Base-by-base conservation (phyloP, 2,113 vertebrate species). In the Periophthalmus modestus region DNA sequence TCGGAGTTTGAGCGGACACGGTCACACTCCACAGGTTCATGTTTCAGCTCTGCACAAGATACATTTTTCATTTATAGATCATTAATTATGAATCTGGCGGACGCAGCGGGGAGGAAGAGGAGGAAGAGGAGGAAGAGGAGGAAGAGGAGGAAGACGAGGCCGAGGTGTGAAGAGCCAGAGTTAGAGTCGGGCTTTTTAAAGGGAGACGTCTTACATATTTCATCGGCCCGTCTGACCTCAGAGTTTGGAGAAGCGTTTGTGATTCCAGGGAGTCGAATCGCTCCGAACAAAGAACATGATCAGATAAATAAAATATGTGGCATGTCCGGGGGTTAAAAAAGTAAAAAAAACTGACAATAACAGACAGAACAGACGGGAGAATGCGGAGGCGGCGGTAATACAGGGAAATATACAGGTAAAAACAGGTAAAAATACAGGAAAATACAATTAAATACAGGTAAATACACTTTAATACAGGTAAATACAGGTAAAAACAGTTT, bases 21-120 rank as follows among this genome's bases (percentile, higher is more conserved):
- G 89, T 89, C 78, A 89, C 79, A 80, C 77, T 71, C 77, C 88
- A 85, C 87, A 86, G 80, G 84, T 57, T 88, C 83, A 77, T 87
- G 89, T 89, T 84, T 85, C 74, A 84, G 81, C 79, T 79, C 74
- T 78, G 85, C 74, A 73, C 77, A 83, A 89, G 90, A 91, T 93
- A 73, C 81, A 93, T 93, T 84, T 90, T 93, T 93, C 88, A 94
- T 93, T 82, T 70, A 71, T 68, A 84, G 75, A 87, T 84, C 87
- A 90, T 94, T 89, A 91, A 90, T 89, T 90, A 92, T 93, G 89
- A 91, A 92, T 91, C 81, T 74, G 80, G 74, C 74, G 78, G 83
- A 87, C 72, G 75, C 82, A 73, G 82, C 73, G 82, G 61, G 74
- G n/a, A n/a, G n/a, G n/a, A n/a, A n/a, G n/a, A n/a, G n/a, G 66